Conservation (phyloP, 2,113 vertebrate genomes). For the Oryzias javanicus region DNA sequence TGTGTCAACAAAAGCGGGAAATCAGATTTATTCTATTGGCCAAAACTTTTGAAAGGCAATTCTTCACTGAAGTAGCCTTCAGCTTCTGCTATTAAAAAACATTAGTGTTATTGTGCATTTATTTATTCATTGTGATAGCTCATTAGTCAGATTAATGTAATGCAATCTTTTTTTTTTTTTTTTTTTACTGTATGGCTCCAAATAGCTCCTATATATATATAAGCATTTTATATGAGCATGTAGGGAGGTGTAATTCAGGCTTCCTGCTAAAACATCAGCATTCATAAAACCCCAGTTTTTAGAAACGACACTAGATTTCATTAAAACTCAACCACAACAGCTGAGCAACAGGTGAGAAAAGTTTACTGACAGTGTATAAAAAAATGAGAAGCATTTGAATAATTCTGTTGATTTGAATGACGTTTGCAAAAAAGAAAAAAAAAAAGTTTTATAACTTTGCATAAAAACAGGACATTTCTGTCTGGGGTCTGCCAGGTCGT, state of each 20-base stretch:
- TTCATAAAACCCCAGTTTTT: conserved; percentile 60
- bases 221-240: too few species aligned
- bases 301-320: conserved; percentile 52
- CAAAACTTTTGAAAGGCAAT: conserved; percentile 77
- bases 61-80: conserved; percentile 79
- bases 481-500: too few species aligned
- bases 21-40: conserved; percentile 79
- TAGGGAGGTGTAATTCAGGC: conserved; percentile 56
- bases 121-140: conserved; percentile 81
- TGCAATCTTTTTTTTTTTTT: conserved; percentile 60
- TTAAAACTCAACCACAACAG: conserved; percentile 1
- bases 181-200: conserved; percentile 53
- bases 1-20: conserved; percentile 70
- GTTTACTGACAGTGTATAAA: conserved; percentile 7
- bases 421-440: too few species aligned
- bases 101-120: conserved; percentile 81
- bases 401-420: too few species aligned
- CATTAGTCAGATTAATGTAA: conserved; percentile 84
- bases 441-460: too few species aligned
- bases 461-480: too few species aligned
- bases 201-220: conserved; percentile 57
- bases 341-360: conserved; percentile 17
- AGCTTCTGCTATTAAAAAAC: conserved; percentile 84
- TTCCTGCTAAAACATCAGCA: conserved; percentile 36
- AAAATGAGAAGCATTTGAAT: neutral